Base-by-base conservation (phyloP, 53 echinoderm and acorn worm genomes). In the Astropecten irregularis region DNA sequence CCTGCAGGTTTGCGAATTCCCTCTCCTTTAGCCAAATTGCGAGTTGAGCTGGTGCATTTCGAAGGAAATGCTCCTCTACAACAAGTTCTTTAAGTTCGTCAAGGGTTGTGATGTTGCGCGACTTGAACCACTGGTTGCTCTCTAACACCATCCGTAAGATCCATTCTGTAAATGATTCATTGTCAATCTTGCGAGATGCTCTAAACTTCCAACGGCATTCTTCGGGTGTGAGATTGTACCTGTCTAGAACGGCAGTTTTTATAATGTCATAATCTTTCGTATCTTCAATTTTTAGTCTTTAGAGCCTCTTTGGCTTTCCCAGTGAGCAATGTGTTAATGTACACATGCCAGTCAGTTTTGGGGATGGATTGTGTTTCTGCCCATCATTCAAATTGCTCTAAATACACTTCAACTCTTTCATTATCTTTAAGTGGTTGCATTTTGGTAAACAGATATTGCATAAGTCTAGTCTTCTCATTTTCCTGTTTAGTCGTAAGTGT, bases 181-280 rank as follows among this genome's bases (percentile, higher is more conserved):
- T 27, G 60, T 59, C 60, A 59, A 28, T 3, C 26, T 67, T 67
- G 37, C 68, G 40, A 39, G 68, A 67, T 16, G 68, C 6, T 5
- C 38, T 2, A 40, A 39, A 39, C 40, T 67, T 67, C 20, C 42
- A 19, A n/a, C 68, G 68, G 40, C n/a, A 67, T 6, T 67, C 68
- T 0, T 67, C 68, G 1, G 42, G 42, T 40, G 68, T 67, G 26
- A 67, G 68, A 40, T 67, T 0, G 68, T 67, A 67, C 10, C 68
- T 38, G 68, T 67, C 35, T 10, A 64, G 65, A 30, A 64, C 65
- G 13, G 3, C 65, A 11, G 31, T 19, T 32, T 64, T 33, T n/a
- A 67, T 40, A 20, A 39, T 67, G 23, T 67, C 68, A 40, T 67
- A 67, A 28, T 28, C 26, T 59, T 59, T 59, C 5, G 28, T 59